Evolutionary conservation across 2,888 invertebrate genomes (phyloP), one percentile per base, ranked within the genome.

Genomic region (Autographa pulchrina): DNA sequence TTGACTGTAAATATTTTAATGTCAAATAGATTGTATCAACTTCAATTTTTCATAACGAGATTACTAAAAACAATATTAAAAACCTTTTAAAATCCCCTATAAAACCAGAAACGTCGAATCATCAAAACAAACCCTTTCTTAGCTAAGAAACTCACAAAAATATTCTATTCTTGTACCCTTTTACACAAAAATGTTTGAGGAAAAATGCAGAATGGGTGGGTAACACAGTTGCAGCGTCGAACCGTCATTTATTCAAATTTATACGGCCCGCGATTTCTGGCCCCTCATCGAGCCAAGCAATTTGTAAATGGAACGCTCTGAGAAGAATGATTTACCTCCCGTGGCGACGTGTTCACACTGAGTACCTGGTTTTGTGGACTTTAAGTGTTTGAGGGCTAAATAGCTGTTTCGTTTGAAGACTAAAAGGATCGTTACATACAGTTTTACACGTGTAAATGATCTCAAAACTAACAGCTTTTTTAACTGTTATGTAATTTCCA

Each of bases 261-360:
- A 92, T 90, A 92, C 92, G 90, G 88, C 87, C 86, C 90, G 86
- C 89, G 87, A 90, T 88, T 90, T 88, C 86, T 85, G 85, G 83
- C 85, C 84, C 87, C 88, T 90, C 89, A 92, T 90, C 90, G 90
- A 89, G 87, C 88, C 86, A 86, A 88, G 91, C 92, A 94, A 94
- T 94, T 94, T 94, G 90, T 92, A 93, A 93, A 94, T 93, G 93
- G 94, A 91, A 88, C 89, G 91, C 83, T 87, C 87, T 85, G 83
- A 84, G 85, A 83, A 64, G 80, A 84, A 88, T 88, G 88, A 89
- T 90, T 90, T 89, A 88, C 86, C 88, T 82, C 83, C 84, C 85
- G 77, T 70, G 75, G 82, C 77, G 78, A 83, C 81, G 80, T 83
- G 80, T 81, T 83, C 68, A 35, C 20, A 60, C 68, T 62, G 43